Percentiles rank a stretch among this genome's conserved stretches.
Evolutionary conservation across 2,797 vertebrate genomes (phyloP).

Genomic region (Hippopotamyrus pictus): DNA sequence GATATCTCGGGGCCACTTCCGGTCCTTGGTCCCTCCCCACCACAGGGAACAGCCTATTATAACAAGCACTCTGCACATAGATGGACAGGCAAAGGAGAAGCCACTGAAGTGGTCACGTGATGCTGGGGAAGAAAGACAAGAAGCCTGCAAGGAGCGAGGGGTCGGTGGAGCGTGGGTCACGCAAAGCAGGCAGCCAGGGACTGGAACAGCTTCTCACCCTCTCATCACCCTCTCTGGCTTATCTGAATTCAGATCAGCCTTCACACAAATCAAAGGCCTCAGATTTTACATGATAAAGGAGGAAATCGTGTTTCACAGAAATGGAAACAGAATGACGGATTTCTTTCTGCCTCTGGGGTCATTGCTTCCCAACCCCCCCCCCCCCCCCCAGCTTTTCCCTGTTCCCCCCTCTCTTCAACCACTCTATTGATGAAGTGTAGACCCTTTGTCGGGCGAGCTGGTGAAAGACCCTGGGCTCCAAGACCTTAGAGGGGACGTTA

Average conservation of each 20-base stretch:
- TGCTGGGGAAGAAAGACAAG: background rate
- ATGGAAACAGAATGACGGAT: background rate
- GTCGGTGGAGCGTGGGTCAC: background rate
- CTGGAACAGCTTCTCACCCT: background rate
- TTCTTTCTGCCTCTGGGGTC: background rate
- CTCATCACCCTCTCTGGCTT: background rate
- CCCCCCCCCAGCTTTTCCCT: background rate
- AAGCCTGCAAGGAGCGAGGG: background rate
- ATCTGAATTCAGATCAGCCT: conserved; percentile 5
- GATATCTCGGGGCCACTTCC: background rate
- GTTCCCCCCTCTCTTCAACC: background rate
- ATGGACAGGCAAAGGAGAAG: background rate
- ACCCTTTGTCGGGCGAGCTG: background rate
- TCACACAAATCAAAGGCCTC: background rate
- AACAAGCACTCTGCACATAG: background rate
- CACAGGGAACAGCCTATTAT: background rate
- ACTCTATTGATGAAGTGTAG: background rate
- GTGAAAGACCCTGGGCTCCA: background rate
- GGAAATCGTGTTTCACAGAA: background rate
- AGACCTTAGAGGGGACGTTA: background rate
- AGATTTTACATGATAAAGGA: background rate
- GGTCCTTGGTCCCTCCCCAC: background rate
- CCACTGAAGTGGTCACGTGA: background rate
- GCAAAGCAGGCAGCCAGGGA: background rate
- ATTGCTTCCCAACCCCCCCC: background rate